These are phyloP conservation scores for Daphoenositta chrysoptera DNA, from an alignment of 2,113 vertebrate species.

Conservation along the genomic window DNA sequence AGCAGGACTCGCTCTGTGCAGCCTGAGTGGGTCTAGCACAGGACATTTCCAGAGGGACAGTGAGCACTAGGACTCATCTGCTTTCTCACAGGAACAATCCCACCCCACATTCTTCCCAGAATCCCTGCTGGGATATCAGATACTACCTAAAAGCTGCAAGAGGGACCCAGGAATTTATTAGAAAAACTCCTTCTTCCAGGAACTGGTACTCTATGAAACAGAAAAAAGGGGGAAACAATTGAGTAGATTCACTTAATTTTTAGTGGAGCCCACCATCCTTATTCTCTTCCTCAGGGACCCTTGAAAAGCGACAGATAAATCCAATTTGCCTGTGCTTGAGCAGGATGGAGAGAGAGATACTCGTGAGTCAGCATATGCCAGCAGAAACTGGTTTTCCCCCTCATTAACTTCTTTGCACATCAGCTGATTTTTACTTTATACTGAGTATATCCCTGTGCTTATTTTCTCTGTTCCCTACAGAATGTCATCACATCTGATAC, in stretches of 20 bases:
- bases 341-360: slow-evolving; percentile 19
- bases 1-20: not conserved
- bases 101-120: not conserved
- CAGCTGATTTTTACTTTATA: slow-evolving; percentile 19
- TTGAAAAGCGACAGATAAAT: slow-evolving; percentile 4
- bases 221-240: not conserved
- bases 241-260: not conserved
- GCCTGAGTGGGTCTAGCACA: not conserved
- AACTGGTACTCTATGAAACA: not conserved
- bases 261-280: not conserved
- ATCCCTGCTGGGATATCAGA: not conserved
- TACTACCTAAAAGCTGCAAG: not conserved
- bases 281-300: not conserved
- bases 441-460: not conserved
- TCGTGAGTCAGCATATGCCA: slow-evolving; percentile 37
- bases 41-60: not conserved
- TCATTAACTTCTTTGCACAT: slow-evolving; percentile 48
- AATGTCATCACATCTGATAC: not conserved
- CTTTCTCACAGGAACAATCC: not conserved
- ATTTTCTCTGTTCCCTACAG: slow-evolving; percentile 10
- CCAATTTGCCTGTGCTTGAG: slow-evolving; percentile 4
- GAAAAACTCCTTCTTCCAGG: not conserved
- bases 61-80: not conserved
- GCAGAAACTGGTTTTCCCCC: slow-evolving; percentile 43
- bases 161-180: not conserved